phyloP scores from a whole-genome alignment of 2,888 invertebrate genomes.

The Tineola bisselliella region DNA sequence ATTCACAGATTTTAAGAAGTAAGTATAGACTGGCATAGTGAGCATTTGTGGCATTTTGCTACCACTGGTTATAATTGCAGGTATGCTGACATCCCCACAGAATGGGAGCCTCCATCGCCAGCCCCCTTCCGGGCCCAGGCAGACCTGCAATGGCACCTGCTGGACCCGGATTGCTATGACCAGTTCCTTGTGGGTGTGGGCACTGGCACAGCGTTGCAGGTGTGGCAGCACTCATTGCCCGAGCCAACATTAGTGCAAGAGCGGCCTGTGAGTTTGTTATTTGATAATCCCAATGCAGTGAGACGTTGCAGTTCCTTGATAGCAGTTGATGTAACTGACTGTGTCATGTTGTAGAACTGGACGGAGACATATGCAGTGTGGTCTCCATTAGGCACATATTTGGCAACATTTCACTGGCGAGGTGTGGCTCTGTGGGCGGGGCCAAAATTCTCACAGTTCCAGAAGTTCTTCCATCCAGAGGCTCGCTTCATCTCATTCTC shows the following conservation, averaged over 20 bases:
- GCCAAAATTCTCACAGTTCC: constrained; percentile 89
- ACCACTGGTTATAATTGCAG: too few relatives aligned
- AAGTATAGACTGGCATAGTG: constrained; percentile 36
- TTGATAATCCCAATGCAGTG: too few relatives aligned
- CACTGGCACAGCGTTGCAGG: constrained; percentile 81
- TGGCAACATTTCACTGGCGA: constrained; percentile 94
- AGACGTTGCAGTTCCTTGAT: too few relatives aligned
- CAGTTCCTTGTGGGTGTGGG: constrained; percentile 93
- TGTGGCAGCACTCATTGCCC: constrained; percentile 90
- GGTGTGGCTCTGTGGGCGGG: constrained; percentile 99
- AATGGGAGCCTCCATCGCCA: constrained; percentile 92
- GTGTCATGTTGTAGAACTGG: constrained; percentile 74
- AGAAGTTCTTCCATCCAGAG: constrained; percentile 87
- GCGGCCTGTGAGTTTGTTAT: constrained; percentile 74
- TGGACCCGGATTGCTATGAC: constrained; percentile 95
- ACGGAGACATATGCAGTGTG: constrained; percentile 96
- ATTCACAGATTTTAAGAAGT: constrained; percentile 96
- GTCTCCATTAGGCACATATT: constrained; percentile 97
- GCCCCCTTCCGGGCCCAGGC: constrained; percentile 91
- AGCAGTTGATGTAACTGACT: too few relatives aligned
- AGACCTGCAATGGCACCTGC: constrained; percentile 91
- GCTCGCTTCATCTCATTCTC: constrained; percentile 98
- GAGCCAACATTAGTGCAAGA: constrained; percentile 87
- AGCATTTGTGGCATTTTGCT: constrained; percentile 3
- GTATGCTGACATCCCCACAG: constrained; percentile 87